phyloP scores from a whole-genome alignment of 92 coral and sea anemone genomes.

The Metridium senile region DNA sequence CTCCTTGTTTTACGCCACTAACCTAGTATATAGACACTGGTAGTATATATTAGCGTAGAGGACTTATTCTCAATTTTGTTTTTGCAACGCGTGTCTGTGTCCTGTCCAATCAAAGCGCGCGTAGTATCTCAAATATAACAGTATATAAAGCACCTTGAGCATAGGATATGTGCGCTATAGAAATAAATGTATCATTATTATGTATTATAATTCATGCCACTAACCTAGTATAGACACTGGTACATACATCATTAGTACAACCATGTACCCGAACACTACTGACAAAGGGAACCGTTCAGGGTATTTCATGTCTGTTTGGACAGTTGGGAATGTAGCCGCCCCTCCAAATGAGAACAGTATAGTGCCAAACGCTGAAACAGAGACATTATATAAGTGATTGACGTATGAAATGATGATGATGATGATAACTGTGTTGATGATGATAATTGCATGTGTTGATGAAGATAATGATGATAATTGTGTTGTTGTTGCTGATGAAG shows the following conservation, averaged over 20 bases:
- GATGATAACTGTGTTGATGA: not conserved
- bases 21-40: too few relatives aligned
- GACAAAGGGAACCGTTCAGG: slow-evolving; percentile 69
- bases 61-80: too few relatives aligned
- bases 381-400: not conserved
- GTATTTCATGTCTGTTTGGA: slow-evolving; percentile 92
- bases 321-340: slow-evolving; percentile 93
- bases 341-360: slow-evolving; percentile 95
- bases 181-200: too few relatives aligned
- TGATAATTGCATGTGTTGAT: not conserved
- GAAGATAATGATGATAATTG: not conserved
- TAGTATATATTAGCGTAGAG: too few relatives aligned
- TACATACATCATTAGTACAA: slow-evolving; percentile 76
- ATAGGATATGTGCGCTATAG: too few relatives aligned
- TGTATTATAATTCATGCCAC: not conserved
- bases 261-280: slow-evolving; percentile 70
- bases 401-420: not conserved
- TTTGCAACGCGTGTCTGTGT: too few relatives aligned
- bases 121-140: too few relatives aligned
- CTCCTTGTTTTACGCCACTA: too few relatives aligned
- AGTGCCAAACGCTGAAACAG: slow-evolving; percentile 79
- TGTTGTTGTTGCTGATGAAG: too few relatives aligned
- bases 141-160: too few relatives aligned
- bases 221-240: slow-evolving; percentile 81
- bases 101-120: too few relatives aligned